Evolutionary conservation across 2,888 invertebrate genomes (phyloP).

Genomic region (Ganaspis brasiliensis): DNA sequence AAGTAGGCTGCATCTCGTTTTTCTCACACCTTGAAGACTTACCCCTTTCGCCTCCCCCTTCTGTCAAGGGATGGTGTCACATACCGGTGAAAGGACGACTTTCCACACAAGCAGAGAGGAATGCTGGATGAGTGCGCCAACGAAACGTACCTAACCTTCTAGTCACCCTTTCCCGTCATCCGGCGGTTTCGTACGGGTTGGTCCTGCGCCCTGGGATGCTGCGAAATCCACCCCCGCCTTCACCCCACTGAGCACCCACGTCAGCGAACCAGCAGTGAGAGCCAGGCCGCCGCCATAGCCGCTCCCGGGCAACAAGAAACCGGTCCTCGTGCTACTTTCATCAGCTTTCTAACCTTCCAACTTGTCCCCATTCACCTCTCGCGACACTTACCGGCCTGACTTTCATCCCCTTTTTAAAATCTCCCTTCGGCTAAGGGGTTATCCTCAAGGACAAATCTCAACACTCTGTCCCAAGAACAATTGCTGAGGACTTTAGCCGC

Average conservation of each 20-base stretch:
- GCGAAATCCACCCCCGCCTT: constrained; percentile 63
- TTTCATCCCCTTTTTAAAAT: not conserved
- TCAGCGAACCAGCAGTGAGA: constrained; percentile 75
- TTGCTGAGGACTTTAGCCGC: constrained; percentile 19
- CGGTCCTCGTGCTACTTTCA: constrained; percentile 51
- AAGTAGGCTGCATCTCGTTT: constrained; percentile 12
- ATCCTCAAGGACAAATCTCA: not conserved
- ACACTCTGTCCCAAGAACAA: not conserved
- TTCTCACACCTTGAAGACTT: not conserved
- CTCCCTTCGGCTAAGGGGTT: not conserved
- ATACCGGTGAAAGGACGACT: constrained; percentile 45
- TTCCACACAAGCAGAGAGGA: constrained; percentile 24
- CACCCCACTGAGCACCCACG: constrained; percentile 55
- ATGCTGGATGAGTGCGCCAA: constrained; percentile 47
- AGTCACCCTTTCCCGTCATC: constrained; percentile 59
- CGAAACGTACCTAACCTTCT: constrained; percentile 53
- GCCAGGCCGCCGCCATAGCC: constrained; percentile 80
- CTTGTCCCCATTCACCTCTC: constrained; percentile 7
- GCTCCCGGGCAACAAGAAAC: constrained; percentile 74
- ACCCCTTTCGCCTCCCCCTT: not conserved
- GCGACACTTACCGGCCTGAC: constrained; percentile 5
- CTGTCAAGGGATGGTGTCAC: constrained; percentile 48
- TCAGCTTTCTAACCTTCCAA: constrained; percentile 38
- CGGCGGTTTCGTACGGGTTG: constrained; percentile 59
- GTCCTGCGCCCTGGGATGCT: constrained; percentile 79